Conservation (phyloP, 92 coral and sea anemone species). For the Pocillopora meandrina region DNA sequence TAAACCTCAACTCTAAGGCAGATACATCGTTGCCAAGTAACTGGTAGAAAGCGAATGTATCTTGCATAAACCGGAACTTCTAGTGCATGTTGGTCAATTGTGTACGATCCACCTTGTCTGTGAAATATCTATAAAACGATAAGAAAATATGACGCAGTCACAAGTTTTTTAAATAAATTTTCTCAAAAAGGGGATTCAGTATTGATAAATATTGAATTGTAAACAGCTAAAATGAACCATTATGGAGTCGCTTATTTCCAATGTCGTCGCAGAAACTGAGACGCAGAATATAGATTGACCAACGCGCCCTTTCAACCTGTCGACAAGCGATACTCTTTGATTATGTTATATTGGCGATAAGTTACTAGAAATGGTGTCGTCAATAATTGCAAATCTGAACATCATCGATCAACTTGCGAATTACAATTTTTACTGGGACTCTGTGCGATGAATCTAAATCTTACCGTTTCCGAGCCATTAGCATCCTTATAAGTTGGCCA, state of each 20-base stretch:
- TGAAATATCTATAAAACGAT: neutral
- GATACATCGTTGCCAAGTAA: neutral
- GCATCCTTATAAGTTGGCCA: neutral
- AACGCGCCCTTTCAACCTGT: no score
- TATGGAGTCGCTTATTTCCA: no score
- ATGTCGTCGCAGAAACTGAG: no score
- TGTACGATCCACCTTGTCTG: neutral
- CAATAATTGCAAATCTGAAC: no score
- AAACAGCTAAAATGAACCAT: no score
- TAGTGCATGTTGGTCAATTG: neutral
- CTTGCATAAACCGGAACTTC: neutral
- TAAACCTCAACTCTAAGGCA: constrained; percentile 13
- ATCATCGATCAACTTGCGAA: no score
- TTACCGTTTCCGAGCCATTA: neutral
- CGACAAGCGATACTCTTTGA: no score
- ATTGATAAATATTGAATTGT: neutral
- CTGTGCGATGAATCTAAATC: neutral
- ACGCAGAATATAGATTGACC: no score
- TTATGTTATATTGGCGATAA: no score
- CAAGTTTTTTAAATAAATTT: neutral
- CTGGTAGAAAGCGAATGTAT: constrained; percentile 1
- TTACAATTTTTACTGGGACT: no score
- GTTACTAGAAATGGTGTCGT: no score
- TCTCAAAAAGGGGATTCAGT: neutral
- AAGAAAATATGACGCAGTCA: neutral